Percentiles rank a stretch among this genome's conserved stretches.
Evolutionary conservation across 2,797 vertebrate genomes (phyloP).

Genomic region (Bradypodion pumilum): DNA sequence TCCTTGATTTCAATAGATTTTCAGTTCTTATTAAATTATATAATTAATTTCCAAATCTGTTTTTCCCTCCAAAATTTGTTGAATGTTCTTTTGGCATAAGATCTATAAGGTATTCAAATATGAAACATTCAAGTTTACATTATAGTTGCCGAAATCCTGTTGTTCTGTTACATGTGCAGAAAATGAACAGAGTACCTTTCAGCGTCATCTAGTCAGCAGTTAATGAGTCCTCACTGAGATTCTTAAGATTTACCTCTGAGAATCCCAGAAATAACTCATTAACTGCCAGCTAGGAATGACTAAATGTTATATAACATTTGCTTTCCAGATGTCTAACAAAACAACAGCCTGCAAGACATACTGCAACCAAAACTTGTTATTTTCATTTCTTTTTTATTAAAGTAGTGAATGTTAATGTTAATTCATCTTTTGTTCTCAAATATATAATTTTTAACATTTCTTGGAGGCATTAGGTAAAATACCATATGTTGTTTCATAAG

Average conservation of each 20-base stretch:
- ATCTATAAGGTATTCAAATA: not conserved
- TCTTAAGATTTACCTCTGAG: too few species aligned
- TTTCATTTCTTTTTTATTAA: slow-evolving; percentile 9
- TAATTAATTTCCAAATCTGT: slow-evolving; percentile 46
- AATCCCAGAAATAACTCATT: too few species aligned
- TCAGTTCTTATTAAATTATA: slow-evolving; percentile 26
- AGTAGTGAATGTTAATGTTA: not conserved
- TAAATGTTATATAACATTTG: too few species aligned
- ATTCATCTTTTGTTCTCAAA: slow-evolving; percentile 38
- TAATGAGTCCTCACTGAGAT: too few species aligned
- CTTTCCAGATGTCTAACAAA: too few species aligned
- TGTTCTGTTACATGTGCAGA: too few species aligned
- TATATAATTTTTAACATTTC: not conserved
- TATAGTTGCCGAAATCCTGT: not conserved
- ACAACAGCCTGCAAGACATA: not conserved
- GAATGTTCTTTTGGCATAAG: slow-evolving; percentile 18
- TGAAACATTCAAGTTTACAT: slow-evolving; percentile 14
- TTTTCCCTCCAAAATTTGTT: not conserved
- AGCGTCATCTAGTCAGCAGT: too few species aligned
- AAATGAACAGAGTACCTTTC: too few species aligned
- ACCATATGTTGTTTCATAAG: slow-evolving; percentile 6
- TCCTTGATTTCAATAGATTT: slow-evolving; percentile 41
- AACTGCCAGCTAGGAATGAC: too few species aligned
- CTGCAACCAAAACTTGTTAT: slow-evolving; percentile 19
- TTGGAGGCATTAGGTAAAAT: slow-evolving; percentile 42